These are phyloP conservation scores for Lepus oiostolus DNA, from an alignment of 2,797 vertebrate species.

Conservation along the genomic window DNA sequence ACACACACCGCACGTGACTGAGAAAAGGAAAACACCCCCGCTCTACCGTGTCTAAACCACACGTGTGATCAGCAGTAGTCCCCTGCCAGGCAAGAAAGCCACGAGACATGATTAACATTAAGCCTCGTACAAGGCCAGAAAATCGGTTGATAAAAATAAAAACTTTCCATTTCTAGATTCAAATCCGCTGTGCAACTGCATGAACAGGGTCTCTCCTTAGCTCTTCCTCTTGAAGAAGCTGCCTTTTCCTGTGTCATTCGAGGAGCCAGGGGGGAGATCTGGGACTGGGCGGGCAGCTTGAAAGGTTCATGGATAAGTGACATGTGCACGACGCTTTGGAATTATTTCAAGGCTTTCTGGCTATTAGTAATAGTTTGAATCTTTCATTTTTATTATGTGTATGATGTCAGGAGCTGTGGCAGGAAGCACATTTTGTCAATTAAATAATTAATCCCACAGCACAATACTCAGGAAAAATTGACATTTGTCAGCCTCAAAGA, in stretches of 20 bases:
- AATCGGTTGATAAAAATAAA: slow-evolving; percentile 33
- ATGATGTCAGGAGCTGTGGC: slow-evolving; percentile 77
- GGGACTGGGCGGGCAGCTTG: not conserved
- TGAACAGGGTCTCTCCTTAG: not conserved
- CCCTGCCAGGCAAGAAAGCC: slow-evolving; percentile 39
- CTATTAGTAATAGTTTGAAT: slow-evolving; percentile 71
- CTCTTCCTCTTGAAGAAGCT: not conserved
- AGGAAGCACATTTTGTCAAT: slow-evolving; percentile 82
- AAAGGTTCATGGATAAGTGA: not conserved
- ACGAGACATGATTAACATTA: slow-evolving; percentile 59
- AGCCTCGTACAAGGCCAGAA: not conserved
- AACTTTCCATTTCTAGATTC: not conserved
- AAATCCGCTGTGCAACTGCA: not conserved
- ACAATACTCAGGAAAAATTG: slow-evolving; percentile 62
- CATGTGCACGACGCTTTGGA: slow-evolving; percentile 67
- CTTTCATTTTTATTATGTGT: slow-evolving; percentile 78
- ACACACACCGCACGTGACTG: not conserved
- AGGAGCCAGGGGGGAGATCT: not conserved
- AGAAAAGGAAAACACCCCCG: slow-evolving; percentile 44
- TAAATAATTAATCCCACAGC: slow-evolving; percentile 81
- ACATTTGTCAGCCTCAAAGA: slow-evolving; percentile 77
- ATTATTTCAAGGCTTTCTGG: slow-evolving; percentile 72
- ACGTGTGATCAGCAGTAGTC: slow-evolving; percentile 58
- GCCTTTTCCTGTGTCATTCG: not conserved
- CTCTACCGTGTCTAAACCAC: not conserved